phyloP scores from a whole-genome alignment of 2,888 invertebrate genomes.

The Icerya purchasi region DNA sequence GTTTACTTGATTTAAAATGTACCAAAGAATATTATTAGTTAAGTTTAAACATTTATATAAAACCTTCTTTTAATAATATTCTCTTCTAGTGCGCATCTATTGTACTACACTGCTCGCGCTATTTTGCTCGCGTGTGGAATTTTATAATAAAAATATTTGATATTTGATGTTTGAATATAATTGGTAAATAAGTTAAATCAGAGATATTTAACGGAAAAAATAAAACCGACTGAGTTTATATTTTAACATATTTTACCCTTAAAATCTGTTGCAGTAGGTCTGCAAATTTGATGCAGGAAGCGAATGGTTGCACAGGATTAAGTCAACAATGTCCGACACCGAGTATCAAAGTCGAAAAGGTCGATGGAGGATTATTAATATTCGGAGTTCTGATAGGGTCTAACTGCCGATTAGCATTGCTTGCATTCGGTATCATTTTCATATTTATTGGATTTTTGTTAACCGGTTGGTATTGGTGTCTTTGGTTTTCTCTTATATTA shows the following conservation, averaged over 20 bases:
- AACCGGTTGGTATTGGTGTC: constrained; percentile 35
- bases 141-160: no score
- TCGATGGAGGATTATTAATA: constrained; percentile 52
- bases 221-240: no score
- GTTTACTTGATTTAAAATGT: no score
- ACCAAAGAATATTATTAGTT: background rate
- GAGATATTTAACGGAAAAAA: constrained; percentile 15
- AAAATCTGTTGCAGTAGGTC: no score
- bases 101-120: background rate
- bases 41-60: background rate
- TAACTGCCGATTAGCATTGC: constrained; percentile 53
- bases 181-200: constrained; percentile 2
- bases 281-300: constrained; percentile 24
- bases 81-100: no score
- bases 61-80: background rate
- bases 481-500: no score
- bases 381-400: constrained; percentile 55
- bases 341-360: constrained; percentile 40
- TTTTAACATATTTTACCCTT: no score
- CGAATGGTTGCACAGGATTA: constrained; percentile 12
- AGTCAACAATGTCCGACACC: constrained; percentile 18
- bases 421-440: constrained; percentile 53
- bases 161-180: constrained; percentile 1
- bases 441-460: constrained; percentile 52
- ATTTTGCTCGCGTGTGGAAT: no score